Evolutionary conservation across 2,888 invertebrate species (phyloP).

Genomic region (Stenchaetothrips biformis): DNA sequence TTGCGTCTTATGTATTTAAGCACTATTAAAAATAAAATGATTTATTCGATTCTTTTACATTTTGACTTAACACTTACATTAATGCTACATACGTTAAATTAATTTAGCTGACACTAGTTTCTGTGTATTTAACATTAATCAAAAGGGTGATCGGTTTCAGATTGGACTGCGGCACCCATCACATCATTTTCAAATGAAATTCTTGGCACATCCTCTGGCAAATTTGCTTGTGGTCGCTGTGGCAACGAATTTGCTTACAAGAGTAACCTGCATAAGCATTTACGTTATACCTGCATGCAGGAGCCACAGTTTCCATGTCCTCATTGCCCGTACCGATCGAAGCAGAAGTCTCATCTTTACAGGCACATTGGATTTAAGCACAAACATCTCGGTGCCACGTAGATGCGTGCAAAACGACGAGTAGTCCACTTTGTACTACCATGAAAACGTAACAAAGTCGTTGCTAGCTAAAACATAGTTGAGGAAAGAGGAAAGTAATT

Average conservation of each 20-base stretch:
- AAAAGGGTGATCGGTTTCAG: not conserved
- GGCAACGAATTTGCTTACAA: conserved; percentile 31
- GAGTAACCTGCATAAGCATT: conserved; percentile 30
- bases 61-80: too few relatives aligned
- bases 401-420: too few relatives aligned
- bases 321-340: conserved; percentile 28
- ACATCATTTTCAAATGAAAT: not conserved
- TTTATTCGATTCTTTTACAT: too few relatives aligned
- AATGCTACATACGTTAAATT: too few relatives aligned
- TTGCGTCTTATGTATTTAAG: not conserved
- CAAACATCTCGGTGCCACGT: not conserved
- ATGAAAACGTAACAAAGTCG: too few relatives aligned
- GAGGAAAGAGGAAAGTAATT: too few relatives aligned
- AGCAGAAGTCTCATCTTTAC: conserved; percentile 30
- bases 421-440: too few relatives aligned
- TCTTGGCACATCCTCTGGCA: not conserved
- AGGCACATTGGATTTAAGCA: conserved; percentile 26
- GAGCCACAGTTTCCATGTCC: conserved; percentile 31
- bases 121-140: too few relatives aligned
- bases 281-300: conserved; percentile 31
- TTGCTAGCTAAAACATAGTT: too few relatives aligned
- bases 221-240: conserved; percentile 29
- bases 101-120: too few relatives aligned
- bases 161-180: not conserved
- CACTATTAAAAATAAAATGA: not conserved